Percentiles rank a stretch among this genome's conserved stretches.
Evolutionary conservation across 2,888 invertebrate species (phyloP).

Genomic region (Papilio demoleus): DNA sequence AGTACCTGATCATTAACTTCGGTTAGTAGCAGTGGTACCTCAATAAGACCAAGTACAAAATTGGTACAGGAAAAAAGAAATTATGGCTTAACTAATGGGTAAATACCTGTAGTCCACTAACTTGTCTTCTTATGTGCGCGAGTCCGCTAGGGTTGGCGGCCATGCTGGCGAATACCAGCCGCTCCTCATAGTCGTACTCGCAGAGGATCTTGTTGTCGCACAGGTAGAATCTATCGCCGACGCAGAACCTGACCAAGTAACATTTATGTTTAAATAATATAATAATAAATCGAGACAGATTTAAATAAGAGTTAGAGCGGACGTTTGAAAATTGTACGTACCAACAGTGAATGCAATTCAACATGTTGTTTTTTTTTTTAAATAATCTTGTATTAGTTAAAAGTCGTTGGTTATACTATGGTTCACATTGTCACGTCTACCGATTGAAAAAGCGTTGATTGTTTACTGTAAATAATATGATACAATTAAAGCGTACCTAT

Average conservation of each 20-base stretch:
- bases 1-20: neutral
- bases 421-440: constrained; percentile 20
- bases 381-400: no score
- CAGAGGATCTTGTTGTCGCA: constrained; percentile 97
- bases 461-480: neutral
- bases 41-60: neutral
- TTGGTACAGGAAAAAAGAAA: constrained; percentile 23
- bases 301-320: neutral
- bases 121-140: constrained; percentile 93
- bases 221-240: constrained; percentile 96
- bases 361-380: neutral
- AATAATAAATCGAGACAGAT: constrained; percentile 1
- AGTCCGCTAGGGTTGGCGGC: constrained; percentile 93
- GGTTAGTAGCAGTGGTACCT: neutral
- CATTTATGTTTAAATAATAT: constrained; percentile 40
- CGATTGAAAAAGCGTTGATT: neutral
- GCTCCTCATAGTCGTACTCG: constrained; percentile 96
- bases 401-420: neutral
- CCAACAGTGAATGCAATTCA: neutral
- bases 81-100: constrained; percentile 43
- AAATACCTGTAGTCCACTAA: constrained; percentile 86
- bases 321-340: neutral
- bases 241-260: constrained; percentile 90
- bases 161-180: constrained; percentile 95
- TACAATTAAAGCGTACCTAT: constrained; percentile 86